Percentiles rank a stretch among this genome's conserved stretches.
Conservation (phyloP, 2,888 invertebrate genomes). For the Frankliniella intonsa region DNA sequence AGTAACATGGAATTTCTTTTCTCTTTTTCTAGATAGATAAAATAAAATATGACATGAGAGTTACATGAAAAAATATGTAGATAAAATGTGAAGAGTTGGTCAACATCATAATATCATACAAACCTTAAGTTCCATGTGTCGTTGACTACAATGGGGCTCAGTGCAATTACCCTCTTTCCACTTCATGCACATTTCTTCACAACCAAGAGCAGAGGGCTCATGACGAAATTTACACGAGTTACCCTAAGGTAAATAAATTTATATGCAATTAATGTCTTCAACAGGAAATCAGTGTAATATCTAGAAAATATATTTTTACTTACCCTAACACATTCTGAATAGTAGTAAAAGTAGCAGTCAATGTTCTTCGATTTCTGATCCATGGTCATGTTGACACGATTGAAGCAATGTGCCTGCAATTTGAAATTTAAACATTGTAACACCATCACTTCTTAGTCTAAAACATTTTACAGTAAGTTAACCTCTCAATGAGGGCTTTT, state of each 20-base stretch:
- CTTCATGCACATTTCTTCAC: constrained; percentile 72
- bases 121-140: constrained; percentile 82
- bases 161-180: constrained; percentile 81
- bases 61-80: constrained; percentile 32
- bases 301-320: constrained; percentile 31
- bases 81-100: constrained; percentile 27
- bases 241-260: constrained; percentile 54
- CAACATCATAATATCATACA: constrained; percentile 39
- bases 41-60: too few relatives aligned
- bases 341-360: constrained; percentile 86
- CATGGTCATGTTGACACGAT: constrained; percentile 46
- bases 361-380: constrained; percentile 71
- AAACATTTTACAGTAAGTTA: too few relatives aligned
- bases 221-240: constrained; percentile 77
- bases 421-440: not conserved
- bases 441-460: too few relatives aligned
- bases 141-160: constrained; percentile 70
- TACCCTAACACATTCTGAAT: constrained; percentile 64
- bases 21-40: constrained; percentile 65
- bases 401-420: not conserved
- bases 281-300: constrained; percentile 24
- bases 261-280: constrained; percentile 26
- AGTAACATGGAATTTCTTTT: constrained; percentile 77
- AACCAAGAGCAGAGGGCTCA: constrained; percentile 75
- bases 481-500: too few relatives aligned